Conservation (phyloP, 2,888 invertebrate genomes). For the Pedicia rivosa region DNA sequence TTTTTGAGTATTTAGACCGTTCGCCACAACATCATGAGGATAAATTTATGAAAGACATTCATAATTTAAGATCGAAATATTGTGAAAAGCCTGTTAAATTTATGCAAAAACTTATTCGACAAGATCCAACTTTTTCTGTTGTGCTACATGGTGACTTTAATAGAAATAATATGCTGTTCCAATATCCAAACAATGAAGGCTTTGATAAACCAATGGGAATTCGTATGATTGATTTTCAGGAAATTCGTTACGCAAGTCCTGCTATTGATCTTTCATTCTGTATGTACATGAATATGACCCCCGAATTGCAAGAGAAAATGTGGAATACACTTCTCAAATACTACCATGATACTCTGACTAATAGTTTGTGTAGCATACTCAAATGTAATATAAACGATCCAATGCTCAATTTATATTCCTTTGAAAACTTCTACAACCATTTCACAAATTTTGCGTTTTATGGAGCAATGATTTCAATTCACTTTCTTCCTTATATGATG, state of each 20-base stretch:
- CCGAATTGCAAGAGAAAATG: conserved; percentile 11
- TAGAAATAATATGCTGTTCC: conserved; percentile 28
- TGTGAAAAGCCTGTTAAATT: conserved; percentile 19
- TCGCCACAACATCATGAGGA: neutral
- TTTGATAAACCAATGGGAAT: conserved; percentile 15
- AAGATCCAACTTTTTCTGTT: conserved; percentile 20
- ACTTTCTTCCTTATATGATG: conserved; percentile 25
- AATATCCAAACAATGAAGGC: conserved; percentile 12
- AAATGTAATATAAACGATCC: conserved; percentile 13
- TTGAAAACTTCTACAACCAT: conserved; percentile 21
- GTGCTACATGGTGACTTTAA: conserved; percentile 28
- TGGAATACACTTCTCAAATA: conserved; percentile 19
- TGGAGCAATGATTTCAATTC: conserved; percentile 23
- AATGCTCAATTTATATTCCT: conserved; percentile 11
- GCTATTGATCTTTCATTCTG: conserved; percentile 25
- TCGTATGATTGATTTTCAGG: conserved; percentile 28
- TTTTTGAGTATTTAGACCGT: conserved; percentile 22
- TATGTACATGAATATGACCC: conserved; percentile 24
- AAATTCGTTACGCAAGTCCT: conserved; percentile 24
- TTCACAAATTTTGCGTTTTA: conserved; percentile 26
- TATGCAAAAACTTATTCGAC: conserved; percentile 20
- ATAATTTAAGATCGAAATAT: conserved; percentile 18
- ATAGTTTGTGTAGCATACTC: conserved; percentile 17
- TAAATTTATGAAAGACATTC: conserved; percentile 14
- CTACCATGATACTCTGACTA: conserved; percentile 20